Percentiles rank a stretch among this genome's conserved stretches.
These are phyloP conservation scores for Tricholauxania praeusta DNA, from an alignment of 2,888 invertebrate species.

Conservation along the genomic window DNA sequence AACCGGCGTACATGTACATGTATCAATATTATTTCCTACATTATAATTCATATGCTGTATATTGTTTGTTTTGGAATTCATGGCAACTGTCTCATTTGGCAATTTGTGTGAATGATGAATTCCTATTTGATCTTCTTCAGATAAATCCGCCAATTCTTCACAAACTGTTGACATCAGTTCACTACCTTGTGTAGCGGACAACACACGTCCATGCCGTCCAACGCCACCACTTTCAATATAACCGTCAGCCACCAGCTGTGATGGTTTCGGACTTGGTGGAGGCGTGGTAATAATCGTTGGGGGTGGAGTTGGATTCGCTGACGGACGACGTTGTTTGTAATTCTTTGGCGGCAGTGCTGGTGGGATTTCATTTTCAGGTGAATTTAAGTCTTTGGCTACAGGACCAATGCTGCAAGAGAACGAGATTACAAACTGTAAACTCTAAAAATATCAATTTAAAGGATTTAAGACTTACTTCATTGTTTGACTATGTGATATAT, in stretches of 20 bases:
- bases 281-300: constrained; percentile 68
- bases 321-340: constrained; percentile 64
- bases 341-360: constrained; percentile 75
- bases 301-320: constrained; percentile 47
- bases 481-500: constrained; percentile 67
- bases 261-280: constrained; percentile 67
- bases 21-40: constrained; percentile 26
- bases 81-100: constrained; percentile 49
- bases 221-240: constrained; percentile 42
- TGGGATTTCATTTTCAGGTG: constrained; percentile 67
- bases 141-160: constrained; percentile 59
- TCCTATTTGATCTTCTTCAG: constrained; percentile 50
- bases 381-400: constrained; percentile 56
- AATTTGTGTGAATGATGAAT: constrained; percentile 57
- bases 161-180: constrained; percentile 69
- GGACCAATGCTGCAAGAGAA: constrained; percentile 55
- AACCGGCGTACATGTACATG: constrained; percentile 17
- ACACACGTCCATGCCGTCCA: constrained; percentile 56
- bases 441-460: not conserved
- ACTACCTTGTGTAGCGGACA: constrained; percentile 55
- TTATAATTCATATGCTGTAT: constrained; percentile 5
- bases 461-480: constrained; percentile 63
- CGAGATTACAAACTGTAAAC: not conserved
- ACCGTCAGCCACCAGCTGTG: constrained; percentile 45
- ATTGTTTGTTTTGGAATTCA: constrained; percentile 8